Percentiles rank a stretch among this genome's conserved stretches.
These are phyloP conservation scores for Choristoneura fumiferana DNA, from an alignment of 1,140 invertebrate species.

Conservation along the genomic window DNA sequence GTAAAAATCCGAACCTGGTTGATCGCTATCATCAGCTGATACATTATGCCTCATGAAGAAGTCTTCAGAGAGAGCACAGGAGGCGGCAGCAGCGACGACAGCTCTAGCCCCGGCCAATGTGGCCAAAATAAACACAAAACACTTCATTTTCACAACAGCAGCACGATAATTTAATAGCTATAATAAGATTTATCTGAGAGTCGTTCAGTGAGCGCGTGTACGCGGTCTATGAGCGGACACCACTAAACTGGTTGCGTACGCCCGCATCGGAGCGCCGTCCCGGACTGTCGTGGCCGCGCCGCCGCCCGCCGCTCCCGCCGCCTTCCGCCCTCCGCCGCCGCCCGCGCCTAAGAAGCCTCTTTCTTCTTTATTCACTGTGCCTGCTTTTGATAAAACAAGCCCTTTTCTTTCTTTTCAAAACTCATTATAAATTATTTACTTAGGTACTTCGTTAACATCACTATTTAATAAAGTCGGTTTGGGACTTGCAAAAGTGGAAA, in stretches of 20 bases:
- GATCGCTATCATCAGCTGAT: conserved; percentile 66
- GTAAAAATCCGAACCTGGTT: conserved; percentile 61
- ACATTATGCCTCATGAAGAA: conserved; percentile 65
- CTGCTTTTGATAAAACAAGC: no score
- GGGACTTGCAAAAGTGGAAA: no score
- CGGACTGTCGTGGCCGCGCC: conserved; percentile 41
- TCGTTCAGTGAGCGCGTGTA: conserved; percentile 48
- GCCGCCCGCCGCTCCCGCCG: conserved; percentile 28
- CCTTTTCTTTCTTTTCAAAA: no score
- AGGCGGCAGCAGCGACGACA: conserved; percentile 35
- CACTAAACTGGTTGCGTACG: conserved; percentile 46
- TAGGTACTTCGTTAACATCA: no score
- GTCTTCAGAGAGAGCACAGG: conserved; percentile 50
- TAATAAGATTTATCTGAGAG: conserved; percentile 46
- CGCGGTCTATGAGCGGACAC: conserved; percentile 28
- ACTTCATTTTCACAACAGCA: conserved; percentile 64
- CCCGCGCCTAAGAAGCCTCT: no score
- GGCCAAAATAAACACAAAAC: conserved; percentile 56
- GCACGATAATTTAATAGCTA: conserved; percentile 42
- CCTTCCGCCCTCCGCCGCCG: conserved; percentile 37
- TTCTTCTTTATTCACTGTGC: no score
- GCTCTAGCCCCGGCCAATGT: conserved; percentile 41
- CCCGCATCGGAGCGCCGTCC: conserved; percentile 62
- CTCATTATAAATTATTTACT: no score
- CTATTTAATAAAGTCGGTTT: no score